These are phyloP conservation scores for Rallus crepitans DNA, from an alignment of 2,797 vertebrate genomes.

Conservation along the genomic window DNA sequence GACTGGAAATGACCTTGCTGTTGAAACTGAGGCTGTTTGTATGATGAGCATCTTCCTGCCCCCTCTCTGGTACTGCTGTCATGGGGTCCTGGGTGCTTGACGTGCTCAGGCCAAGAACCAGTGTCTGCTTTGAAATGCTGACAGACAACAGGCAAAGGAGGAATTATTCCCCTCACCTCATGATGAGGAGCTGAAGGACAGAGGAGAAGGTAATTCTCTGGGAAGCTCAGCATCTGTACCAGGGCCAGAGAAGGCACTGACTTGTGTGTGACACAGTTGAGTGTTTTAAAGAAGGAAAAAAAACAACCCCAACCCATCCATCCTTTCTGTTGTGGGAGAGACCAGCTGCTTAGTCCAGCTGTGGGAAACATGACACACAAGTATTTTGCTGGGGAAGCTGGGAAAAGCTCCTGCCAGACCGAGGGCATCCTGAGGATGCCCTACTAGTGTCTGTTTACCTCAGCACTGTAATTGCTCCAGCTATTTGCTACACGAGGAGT, in stretches of 20 bases:
- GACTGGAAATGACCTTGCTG: constrained; percentile 1
- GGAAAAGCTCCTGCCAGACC: background rate
- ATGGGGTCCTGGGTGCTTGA: background rate
- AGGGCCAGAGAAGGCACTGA: background rate
- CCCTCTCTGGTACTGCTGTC: background rate
- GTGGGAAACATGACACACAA: background rate
- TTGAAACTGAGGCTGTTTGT: background rate
- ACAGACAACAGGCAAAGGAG: background rate
- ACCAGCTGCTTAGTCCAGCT: background rate
- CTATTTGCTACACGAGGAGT: background rate
- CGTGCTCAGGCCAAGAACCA: background rate
- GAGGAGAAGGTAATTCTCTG: background rate
- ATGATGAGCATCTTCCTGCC: background rate
- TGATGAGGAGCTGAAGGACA: background rate
- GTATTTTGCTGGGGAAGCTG: background rate
- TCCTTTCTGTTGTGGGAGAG: background rate
- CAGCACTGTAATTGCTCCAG: background rate
- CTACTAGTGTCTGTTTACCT: background rate
- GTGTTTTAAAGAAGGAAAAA: background rate
- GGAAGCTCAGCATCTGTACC: background rate
- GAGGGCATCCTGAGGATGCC: background rate
- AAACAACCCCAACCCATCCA: no score
- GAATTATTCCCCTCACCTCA: background rate
- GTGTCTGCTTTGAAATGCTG: background rate
- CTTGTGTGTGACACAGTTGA: background rate